Conservation (phyloP, 2,888 invertebrate species). For the Pecten maximus region DNA sequence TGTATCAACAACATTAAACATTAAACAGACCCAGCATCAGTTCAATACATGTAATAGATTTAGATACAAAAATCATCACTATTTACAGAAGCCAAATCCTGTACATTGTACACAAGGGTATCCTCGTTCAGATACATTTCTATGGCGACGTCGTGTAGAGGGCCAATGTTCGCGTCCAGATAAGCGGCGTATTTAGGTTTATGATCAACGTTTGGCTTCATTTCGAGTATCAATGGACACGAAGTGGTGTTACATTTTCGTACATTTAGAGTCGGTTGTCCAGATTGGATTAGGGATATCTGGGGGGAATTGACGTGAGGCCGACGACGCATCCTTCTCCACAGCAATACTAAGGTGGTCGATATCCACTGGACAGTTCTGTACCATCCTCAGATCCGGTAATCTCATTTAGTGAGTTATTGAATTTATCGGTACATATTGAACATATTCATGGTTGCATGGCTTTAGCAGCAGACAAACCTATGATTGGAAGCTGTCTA, state of each 20-base stretch:
- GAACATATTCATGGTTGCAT: constrained; percentile 33
- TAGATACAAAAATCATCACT: too few species aligned
- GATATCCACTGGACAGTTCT: neutral
- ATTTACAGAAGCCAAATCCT: too few species aligned
- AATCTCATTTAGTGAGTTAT: constrained; percentile 8
- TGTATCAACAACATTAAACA: too few species aligned
- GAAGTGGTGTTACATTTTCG: constrained; percentile 1
- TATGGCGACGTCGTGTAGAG: neutral
- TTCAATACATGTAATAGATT: too few species aligned
- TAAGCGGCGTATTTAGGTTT: neutral
- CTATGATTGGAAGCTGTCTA: constrained; percentile 26
- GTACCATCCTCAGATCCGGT: neutral
- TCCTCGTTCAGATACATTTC: neutral
- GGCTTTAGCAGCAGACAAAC: constrained; percentile 22
- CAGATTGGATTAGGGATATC: neutral
- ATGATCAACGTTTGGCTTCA: neutral
- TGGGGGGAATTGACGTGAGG: constrained; percentile 6
- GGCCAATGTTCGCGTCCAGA: neutral
- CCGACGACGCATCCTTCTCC: neutral
- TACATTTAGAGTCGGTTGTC: constrained; percentile 28
- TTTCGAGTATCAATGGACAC: constrained; percentile 10
- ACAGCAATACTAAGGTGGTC: neutral
- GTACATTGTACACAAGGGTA: too few species aligned
- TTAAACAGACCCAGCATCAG: too few species aligned
- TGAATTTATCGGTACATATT: constrained; percentile 29